A percentile compares a stretch with the other conserved stretches of the same genome.
phyloP scores from a whole-genome alignment of 2,797 vertebrate genomes.

The Borostomias antarcticus region DNA sequence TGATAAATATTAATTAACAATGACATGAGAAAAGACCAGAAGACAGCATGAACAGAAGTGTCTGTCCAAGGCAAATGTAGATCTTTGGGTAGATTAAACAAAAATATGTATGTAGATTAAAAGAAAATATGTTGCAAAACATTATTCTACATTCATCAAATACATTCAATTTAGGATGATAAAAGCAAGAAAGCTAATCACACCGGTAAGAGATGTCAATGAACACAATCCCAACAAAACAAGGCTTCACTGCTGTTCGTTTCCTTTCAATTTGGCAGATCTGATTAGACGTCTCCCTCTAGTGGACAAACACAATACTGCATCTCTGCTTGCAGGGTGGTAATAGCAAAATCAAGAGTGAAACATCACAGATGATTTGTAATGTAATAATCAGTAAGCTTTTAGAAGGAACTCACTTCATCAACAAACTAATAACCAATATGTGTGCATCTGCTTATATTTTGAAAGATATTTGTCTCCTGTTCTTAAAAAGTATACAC shows the following conservation, averaged over 20 bases:
- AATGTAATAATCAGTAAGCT: background rate
- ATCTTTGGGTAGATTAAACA: slow-evolving; percentile 56
- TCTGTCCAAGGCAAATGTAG: slow-evolving; percentile 41
- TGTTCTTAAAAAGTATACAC: slow-evolving; percentile 60
- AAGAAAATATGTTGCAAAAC: slow-evolving; percentile 21
- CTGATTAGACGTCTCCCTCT: slow-evolving; percentile 36
- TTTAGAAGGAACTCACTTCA: background rate
- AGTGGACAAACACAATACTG: slow-evolving; percentile 38
- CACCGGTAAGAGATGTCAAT: background rate
- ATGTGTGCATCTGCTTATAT: slow-evolving; percentile 10
- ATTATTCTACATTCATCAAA: slow-evolving; percentile 54
- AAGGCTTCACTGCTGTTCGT: background rate
- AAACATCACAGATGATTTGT: background rate
- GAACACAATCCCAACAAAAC: background rate
- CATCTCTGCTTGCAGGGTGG: slow-evolving; percentile 19
- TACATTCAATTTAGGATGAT: slow-evolving; percentile 63
- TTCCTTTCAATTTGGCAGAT: background rate
- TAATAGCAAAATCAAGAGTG: background rate
- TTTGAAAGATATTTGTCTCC: slow-evolving; percentile 6
- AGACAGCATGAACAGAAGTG: slow-evolving; percentile 20
- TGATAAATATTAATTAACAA: slow-evolving; percentile 19
- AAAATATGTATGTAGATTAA: slow-evolving; percentile 38
- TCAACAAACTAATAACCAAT: background rate
- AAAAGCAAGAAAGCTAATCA: slow-evolving; percentile 16
- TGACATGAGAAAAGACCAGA: slow-evolving; percentile 13